Conservation (phyloP, 2,888 invertebrate species). For the Pasiphila rectangulata region DNA sequence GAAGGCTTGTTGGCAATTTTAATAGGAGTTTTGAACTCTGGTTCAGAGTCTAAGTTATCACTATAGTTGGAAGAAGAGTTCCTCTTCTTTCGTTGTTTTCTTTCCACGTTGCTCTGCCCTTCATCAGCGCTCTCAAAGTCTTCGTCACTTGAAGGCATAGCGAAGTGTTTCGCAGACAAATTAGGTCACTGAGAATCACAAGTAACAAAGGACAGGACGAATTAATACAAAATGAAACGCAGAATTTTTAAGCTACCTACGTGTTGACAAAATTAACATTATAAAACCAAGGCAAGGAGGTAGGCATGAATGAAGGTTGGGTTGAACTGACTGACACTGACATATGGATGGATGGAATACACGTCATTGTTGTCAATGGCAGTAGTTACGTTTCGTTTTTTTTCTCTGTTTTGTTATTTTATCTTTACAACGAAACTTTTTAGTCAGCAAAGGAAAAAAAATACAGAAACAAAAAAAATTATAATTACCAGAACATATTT, state of each 20-base stretch:
- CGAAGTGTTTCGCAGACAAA: too few species aligned
- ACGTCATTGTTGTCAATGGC: not conserved
- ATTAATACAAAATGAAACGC: slow-evolving; percentile 3
- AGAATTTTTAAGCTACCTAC: slow-evolving; percentile 1
- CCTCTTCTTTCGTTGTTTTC: slow-evolving; percentile 61
- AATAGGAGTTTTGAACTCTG: slow-evolving; percentile 36
- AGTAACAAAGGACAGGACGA: not conserved
- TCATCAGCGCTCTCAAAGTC: slow-evolving; percentile 90
- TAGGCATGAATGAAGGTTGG: not conserved
- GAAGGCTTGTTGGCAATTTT: slow-evolving; percentile 16
- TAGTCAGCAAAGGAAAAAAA: not conserved
- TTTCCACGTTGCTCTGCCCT: slow-evolving; percentile 66
- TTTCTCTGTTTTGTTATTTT: not conserved
- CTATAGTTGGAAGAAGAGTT: slow-evolving; percentile 68
- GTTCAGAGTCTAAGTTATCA: slow-evolving; percentile 57
- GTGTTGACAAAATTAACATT: slow-evolving; percentile 2
- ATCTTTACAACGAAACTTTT: too few species aligned
- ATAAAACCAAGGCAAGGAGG: too few species aligned
- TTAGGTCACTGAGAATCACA: not conserved
- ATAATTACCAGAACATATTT: too few species aligned
- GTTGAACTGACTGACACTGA: not conserved
- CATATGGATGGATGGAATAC: not conserved
- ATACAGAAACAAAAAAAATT: too few species aligned
- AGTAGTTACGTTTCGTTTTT: not conserved
- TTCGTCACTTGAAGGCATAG: slow-evolving; percentile 87